phyloP scores from a whole-genome alignment of 2,888 invertebrate species.

The Podabrus alpinus region DNA sequence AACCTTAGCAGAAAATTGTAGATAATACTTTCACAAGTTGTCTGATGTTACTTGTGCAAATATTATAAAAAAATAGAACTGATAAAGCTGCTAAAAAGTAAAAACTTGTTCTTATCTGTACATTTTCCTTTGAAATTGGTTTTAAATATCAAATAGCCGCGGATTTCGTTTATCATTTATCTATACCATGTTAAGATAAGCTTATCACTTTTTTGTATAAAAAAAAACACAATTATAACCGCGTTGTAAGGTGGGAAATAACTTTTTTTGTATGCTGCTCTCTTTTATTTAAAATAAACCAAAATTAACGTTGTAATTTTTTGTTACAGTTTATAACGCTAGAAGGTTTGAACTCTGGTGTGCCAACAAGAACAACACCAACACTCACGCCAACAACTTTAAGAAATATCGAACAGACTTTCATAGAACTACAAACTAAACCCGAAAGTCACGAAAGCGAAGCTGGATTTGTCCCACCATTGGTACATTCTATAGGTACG shows the following conservation, averaged over 20 bases:
- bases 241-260: not conserved
- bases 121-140: not conserved
- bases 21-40: not conserved
- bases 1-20: not conserved
- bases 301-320: slow-evolving; percentile 35
- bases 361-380: slow-evolving; percentile 90
- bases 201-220: not conserved
- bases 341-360: slow-evolving; percentile 86
- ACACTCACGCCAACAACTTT: slow-evolving; percentile 93
- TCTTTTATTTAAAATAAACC: not conserved
- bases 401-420: slow-evolving; percentile 89
- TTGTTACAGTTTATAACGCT: slow-evolving; percentile 77
- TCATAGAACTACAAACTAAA: slow-evolving; percentile 82
- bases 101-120: not conserved
- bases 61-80: not conserved
- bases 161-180: not conserved
- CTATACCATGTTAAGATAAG: not conserved
- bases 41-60: not conserved
- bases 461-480: slow-evolving; percentile 92
- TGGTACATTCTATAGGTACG: slow-evolving; percentile 58
- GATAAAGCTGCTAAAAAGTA: not conserved
- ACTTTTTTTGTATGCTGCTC: slow-evolving; percentile 6
- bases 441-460: slow-evolving; percentile 77
- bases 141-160: slow-evolving; percentile 7
- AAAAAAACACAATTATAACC: not conserved